phyloP scores from a whole-genome alignment of 1,140 invertebrate species.

The Psix sp. region DNA sequence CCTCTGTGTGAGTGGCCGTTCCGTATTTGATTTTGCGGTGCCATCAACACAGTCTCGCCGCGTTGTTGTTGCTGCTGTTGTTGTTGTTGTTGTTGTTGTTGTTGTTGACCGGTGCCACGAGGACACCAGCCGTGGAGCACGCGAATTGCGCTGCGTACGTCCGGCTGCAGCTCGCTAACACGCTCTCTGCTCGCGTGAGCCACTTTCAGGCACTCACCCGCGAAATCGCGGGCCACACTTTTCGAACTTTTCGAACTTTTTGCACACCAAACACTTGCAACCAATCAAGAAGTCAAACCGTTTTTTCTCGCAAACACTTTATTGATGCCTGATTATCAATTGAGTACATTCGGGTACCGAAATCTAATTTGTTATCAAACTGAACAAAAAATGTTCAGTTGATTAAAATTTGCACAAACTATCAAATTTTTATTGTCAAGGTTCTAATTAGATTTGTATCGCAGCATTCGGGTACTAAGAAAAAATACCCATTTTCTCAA shows the following conservation, averaged over 20 bases:
- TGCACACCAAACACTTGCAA: too few species aligned
- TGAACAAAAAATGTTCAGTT: too few species aligned
- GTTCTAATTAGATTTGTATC: too few species aligned
- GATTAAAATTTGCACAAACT: too few species aligned
- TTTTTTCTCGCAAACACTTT: too few species aligned
- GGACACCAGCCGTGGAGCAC: conserved; percentile 76
- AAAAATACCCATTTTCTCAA: too few species aligned
- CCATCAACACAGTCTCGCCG: conserved; percentile 72
- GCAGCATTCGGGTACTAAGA: too few species aligned
- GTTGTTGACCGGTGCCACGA: conserved; percentile 50
- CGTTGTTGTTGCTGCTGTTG: conserved; percentile 43
- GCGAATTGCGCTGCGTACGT: conserved; percentile 73
- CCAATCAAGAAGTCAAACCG: too few species aligned
- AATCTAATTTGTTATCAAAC: too few species aligned
- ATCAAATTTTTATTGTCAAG: too few species aligned
- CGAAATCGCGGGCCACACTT: conserved; percentile 64
- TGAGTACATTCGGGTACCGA: too few species aligned
- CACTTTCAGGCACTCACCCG: conserved; percentile 70
- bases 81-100: conserved; percentile 34
- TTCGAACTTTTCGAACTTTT: conserved; percentile 13
- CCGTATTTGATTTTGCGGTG: conserved; percentile 72
- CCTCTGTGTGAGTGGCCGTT: conserved; percentile 42
- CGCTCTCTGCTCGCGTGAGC: conserved; percentile 73
- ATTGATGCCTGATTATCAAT: too few species aligned
- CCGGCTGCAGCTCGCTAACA: conserved; percentile 73